Percentiles rank a stretch among this genome's conserved stretches.
Evolutionary conservation across 1,140 invertebrate species (phyloP).

Genomic region (Aphis gossypii): DNA sequence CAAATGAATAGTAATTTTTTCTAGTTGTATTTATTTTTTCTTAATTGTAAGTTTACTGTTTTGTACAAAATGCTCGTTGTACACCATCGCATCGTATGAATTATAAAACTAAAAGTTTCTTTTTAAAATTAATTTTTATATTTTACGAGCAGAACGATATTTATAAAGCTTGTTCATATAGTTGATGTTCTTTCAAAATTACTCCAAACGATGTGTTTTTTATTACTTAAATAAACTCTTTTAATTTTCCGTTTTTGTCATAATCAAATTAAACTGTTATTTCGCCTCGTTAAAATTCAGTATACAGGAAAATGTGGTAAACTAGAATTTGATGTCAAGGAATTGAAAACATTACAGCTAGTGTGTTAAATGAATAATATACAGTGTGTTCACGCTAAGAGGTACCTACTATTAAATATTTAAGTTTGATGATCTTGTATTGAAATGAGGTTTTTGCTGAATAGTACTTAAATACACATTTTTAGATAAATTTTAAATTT

Average conservation of each 20-base stretch:
- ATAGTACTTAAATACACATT: no score
- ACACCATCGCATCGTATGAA: not conserved
- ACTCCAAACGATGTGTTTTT: not conserved
- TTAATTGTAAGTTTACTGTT: not conserved
- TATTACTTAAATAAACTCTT: not conserved
- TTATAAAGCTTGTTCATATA: not conserved
- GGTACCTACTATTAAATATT: no score
- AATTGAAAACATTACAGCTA: not conserved
- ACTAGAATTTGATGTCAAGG: not conserved
- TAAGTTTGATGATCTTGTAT: no score
- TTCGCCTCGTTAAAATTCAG: not conserved
- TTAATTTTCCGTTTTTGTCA: not conserved
- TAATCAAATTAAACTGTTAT: constrained; percentile 12
- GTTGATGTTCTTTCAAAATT: not conserved
- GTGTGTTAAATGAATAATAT: not conserved
- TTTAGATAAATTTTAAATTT: no score
- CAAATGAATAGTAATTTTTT: not conserved
- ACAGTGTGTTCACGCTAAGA: no score
- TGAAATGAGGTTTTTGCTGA: no score
- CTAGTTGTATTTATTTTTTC: not conserved
- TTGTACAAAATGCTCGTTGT: not conserved
- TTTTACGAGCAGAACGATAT: not conserved
- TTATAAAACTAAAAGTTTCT: not conserved
- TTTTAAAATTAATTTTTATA: not conserved
- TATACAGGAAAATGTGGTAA: not conserved